These are phyloP conservation scores for Enteromius trimaculatus DNA, from an alignment of 2,797 vertebrate genomes.

Conservation along the genomic window DNA sequence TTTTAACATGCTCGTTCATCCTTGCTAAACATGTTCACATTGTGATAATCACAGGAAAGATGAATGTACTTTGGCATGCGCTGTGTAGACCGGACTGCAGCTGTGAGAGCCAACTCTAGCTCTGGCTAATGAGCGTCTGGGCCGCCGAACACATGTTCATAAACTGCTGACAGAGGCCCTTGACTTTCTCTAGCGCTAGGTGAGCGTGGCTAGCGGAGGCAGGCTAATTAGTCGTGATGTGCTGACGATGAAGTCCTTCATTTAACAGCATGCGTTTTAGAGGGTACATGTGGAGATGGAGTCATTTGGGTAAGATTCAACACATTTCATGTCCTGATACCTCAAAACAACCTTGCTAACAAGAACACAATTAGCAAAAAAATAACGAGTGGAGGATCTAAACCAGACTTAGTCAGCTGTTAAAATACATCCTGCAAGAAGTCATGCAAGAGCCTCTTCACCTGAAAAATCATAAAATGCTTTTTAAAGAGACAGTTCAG, in stretches of 20 bases:
- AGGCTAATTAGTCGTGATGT: conserved; percentile 43
- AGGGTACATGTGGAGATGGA: conserved; percentile 8
- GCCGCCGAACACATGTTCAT: conserved; percentile 15
- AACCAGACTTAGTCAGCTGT: not conserved
- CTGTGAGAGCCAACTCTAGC: conserved; percentile 9
- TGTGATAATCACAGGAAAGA: conserved; percentile 22
- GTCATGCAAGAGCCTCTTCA: not conserved
- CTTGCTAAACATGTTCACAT: conserved; percentile 33
- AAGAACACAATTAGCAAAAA: not conserved
- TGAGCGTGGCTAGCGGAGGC: not conserved
- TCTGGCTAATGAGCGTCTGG: conserved; percentile 24
- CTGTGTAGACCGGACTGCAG: not conserved
- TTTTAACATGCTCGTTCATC: conserved; percentile 30
- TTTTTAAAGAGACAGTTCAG: not conserved
- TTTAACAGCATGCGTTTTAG: conserved; percentile 13
- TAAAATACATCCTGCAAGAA: not conserved
- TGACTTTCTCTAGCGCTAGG: conserved; percentile 16
- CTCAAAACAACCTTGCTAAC: not conserved
- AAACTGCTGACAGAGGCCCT: conserved; percentile 36
- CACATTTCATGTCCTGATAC: not conserved
- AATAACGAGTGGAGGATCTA: not conserved
- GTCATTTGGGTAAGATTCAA: not conserved
- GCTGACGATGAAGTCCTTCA: conserved; percentile 38
- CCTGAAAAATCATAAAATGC: not conserved
- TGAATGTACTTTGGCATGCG: conserved; percentile 8